Evolutionary conservation across 2,888 invertebrate species (phyloP), one percentile per base, ranked within the genome.

Genomic region (Cataglyphis albicans): DNA sequence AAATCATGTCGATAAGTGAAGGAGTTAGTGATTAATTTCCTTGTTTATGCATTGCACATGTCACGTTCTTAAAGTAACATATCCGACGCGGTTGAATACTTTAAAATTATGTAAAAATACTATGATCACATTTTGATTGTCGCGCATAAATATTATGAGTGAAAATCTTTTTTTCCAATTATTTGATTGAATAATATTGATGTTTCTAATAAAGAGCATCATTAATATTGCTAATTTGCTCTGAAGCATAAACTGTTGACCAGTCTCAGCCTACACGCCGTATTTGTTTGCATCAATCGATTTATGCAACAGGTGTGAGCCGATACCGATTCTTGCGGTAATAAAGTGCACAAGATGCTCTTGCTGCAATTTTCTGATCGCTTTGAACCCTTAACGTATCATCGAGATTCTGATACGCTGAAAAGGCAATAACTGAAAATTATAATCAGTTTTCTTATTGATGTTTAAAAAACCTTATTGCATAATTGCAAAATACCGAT

Each of bases 231-330:
- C 4, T 18, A 72, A 59, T 85, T 87, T 78, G 73, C 83, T 48
- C 1, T 68, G 65, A 83, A 87, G 81, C 61, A 75, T 82, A 83
- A 88, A 80, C 83, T 80, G 48, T 65, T 82, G 82, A 80, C 86
- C 88, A 80, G 78, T 87, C 80, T 81, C 85, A 84, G 88, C 61
- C 84, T 81, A 76, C 65, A 61, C 55, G 52, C 63, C 84, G 1
- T 72, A 91, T 91, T 91, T 89, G 89, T 90, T 90, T 82, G 68
- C 83, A 81, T 74, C 89, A 87, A 92, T 92, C 91, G 91, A 91
- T 91, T 88, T 70, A 81, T 68, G 91, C 92, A 92, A 92, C 91
- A 92, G 91, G 91, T 92, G 90, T 85, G n/a, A 81, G 70, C 70
- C 48, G 68, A 81, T 44, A 44, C 88, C 83, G 81, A 86, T 90